phyloP scores from a whole-genome alignment of 2,797 vertebrate genomes.

The Parauchenoglanis punctatus region DNA sequence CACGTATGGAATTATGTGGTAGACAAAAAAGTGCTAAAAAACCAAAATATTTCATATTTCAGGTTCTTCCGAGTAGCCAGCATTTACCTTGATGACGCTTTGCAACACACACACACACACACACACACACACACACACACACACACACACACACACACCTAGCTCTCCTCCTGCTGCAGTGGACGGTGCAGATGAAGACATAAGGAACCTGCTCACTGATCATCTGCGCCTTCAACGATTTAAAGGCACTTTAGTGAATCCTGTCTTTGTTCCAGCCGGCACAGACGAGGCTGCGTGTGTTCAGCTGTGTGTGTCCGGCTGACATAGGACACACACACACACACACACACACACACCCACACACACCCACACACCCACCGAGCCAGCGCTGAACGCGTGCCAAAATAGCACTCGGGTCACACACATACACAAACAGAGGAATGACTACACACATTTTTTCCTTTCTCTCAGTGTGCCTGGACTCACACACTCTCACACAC shows the following conservation, averaged over 20 bases:
- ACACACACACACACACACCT: background rate
- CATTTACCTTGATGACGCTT: no score
- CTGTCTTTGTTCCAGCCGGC: background rate
- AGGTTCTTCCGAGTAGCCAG: no score
- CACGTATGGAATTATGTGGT: no score
- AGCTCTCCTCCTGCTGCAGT: background rate
- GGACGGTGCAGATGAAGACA: background rate
- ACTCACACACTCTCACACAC: background rate
- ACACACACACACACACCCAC: background rate
- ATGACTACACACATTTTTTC: background rate
- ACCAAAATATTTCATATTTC: no score
- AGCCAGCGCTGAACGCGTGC: background rate
- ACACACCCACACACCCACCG: background rate
- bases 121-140: background rate
- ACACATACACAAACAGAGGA: slow-evolving; percentile 17
- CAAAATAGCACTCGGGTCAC: slow-evolving; percentile 8
- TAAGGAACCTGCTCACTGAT: background rate
- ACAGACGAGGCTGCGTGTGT: background rate
- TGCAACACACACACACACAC: background rate
- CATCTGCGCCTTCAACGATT: background rate
- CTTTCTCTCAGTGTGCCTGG: background rate
- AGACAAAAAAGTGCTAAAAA: no score
- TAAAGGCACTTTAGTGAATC: background rate
- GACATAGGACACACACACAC: background rate
- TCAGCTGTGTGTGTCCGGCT: slow-evolving; percentile 17